phyloP scores from a whole-genome alignment of 1,140 invertebrate genomes.

The Atta colombica region DNA sequence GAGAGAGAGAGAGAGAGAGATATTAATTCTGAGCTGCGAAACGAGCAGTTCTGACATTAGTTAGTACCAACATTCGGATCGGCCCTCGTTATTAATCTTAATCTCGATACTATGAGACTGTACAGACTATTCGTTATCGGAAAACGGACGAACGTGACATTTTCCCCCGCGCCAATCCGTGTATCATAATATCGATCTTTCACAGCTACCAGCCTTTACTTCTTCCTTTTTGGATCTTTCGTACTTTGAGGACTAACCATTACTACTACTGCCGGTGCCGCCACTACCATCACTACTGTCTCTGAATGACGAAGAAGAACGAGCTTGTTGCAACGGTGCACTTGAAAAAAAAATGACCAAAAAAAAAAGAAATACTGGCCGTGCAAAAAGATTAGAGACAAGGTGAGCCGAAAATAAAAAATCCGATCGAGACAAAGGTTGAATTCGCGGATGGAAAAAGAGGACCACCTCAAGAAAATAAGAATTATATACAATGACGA shows the following conservation, averaged over 20 bases:
- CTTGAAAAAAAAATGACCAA: conserved; percentile 37
- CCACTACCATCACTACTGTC: neutral
- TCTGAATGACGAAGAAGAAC: conserved; percentile 61
- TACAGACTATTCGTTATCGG: conserved; percentile 55
- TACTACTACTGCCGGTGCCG: neutral
- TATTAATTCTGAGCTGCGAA: conserved; percentile 58
- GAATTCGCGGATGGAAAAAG: neutral
- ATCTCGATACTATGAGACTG: conserved; percentile 56
- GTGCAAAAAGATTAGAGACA: conserved; percentile 43
- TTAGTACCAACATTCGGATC: conserved; percentile 62
- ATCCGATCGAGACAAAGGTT: conserved; percentile 39
- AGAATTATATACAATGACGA: neutral
- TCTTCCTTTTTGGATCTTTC: conserved; percentile 56
- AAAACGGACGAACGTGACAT: conserved; percentile 44
- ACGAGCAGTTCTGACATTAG: conserved; percentile 65
- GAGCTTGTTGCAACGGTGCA: conserved; percentile 53
- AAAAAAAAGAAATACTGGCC: conserved; percentile 37
- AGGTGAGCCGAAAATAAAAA: conserved; percentile 46
- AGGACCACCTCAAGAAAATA: conserved; percentile 22
- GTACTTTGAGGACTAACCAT: conserved; percentile 56
- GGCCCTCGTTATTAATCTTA: conserved; percentile 62
- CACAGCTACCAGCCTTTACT: conserved; percentile 30
- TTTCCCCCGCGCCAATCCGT: conserved; percentile 36
- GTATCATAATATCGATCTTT: conserved; percentile 54
- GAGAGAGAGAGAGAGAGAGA: conserved; percentile 46